Percentiles rank a stretch among this genome's conserved stretches.
Conservation (phyloP, 2,888 invertebrate species). For the Helobdella robusta region DNA sequence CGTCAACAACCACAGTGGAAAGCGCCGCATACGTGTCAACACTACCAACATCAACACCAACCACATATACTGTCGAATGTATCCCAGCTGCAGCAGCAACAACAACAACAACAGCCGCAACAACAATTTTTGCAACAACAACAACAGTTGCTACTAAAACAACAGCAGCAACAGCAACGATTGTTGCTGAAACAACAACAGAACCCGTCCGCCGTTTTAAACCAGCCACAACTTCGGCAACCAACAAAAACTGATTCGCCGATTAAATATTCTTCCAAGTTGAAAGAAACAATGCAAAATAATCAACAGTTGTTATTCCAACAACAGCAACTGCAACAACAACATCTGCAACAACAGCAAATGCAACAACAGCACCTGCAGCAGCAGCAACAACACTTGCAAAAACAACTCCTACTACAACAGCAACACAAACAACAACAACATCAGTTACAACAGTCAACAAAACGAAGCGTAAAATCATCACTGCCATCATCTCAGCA, state of each 20-base stretch:
- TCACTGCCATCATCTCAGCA: too few relatives aligned
- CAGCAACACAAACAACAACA: too few relatives aligned
- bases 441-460: too few relatives aligned
- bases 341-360: background rate
- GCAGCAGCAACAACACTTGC: too few relatives aligned
- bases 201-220: too few relatives aligned
- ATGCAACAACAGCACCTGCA: background rate
- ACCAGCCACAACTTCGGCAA: too few relatives aligned
- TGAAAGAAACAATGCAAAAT: too few relatives aligned
- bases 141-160: background rate
- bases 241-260: too few relatives aligned
- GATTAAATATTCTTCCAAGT: too few relatives aligned
- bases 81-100: constrained; percentile 4
- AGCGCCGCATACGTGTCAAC: constrained; percentile 8
- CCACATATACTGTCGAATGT: background rate
- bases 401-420: too few relatives aligned
- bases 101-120: background rate
- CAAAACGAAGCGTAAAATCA: too few relatives aligned
- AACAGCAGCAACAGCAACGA: constrained; percentile 20
- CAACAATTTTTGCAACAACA: constrained; percentile 1
- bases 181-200: background rate
- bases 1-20: constrained; percentile 8
- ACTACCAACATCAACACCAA: background rate
- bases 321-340: constrained; percentile 16
- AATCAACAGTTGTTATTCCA: too few relatives aligned